Conservation (phyloP, 2,888 invertebrate species). For the Lysandra bellargus region DNA sequence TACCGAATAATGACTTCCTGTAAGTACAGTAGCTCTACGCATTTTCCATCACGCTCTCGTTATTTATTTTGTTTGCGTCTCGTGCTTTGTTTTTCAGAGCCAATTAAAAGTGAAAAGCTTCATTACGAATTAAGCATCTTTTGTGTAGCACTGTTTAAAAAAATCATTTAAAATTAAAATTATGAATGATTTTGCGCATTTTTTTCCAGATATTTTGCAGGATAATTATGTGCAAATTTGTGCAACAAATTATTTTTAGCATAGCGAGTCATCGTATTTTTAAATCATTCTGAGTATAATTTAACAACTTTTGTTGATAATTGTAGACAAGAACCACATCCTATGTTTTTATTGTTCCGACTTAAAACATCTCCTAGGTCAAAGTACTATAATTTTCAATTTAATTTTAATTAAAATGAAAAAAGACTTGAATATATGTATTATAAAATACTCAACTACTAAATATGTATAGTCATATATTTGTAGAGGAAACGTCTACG, state of each 20-base stretch:
- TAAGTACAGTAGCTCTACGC: conserved; percentile 15
- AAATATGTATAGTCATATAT: conserved; percentile 51
- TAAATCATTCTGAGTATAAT: not conserved
- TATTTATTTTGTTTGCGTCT: not conserved
- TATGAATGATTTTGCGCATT: not conserved
- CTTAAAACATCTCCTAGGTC: not conserved
- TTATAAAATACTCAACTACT: conserved; percentile 32
- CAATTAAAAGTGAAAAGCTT: conserved; percentile 19
- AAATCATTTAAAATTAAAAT: not conserved
- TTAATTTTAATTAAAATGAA: conserved; percentile 2
- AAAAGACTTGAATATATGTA: not conserved
- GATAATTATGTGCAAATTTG: not conserved
- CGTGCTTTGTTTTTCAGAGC: not conserved
- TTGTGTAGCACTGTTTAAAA: not conserved
- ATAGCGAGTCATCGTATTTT: not conserved
- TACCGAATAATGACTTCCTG: conserved; percentile 25
- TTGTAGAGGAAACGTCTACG: conserved; percentile 63
- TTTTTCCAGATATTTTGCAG: not conserved
- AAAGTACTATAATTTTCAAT: not conserved
- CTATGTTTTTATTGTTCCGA: not conserved
- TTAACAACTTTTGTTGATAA: no score
- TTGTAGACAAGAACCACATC: no score
- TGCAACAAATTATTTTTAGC: not conserved
- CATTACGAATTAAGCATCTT: not conserved
- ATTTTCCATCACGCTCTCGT: conserved; percentile 10